These are phyloP conservation scores for Lingula anatina DNA, from an alignment of 2,888 invertebrate genomes.

Conservation along the genomic window DNA sequence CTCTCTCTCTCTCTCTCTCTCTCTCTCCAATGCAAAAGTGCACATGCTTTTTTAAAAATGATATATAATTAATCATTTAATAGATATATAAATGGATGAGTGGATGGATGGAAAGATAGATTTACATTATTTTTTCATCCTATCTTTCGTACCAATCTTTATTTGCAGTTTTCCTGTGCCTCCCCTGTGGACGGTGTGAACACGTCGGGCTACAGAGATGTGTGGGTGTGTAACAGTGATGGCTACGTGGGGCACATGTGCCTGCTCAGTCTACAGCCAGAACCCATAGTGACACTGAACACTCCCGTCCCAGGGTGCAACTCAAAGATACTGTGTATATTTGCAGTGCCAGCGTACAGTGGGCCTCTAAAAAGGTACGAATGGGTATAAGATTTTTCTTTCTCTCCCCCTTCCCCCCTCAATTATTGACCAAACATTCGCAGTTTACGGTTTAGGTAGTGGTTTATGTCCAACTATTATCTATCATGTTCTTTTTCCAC, in stretches of 20 bases:
- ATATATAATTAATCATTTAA: too few relatives aligned
- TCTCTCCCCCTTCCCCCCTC: too few relatives aligned
- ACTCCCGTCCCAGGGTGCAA: slow-evolving; percentile 84
- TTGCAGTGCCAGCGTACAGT: slow-evolving; percentile 72
- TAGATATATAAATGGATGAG: too few relatives aligned
- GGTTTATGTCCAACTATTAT: too few relatives aligned
- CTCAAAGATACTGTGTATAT: slow-evolving; percentile 86
- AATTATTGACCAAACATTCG: too few relatives aligned
- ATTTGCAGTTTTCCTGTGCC: slow-evolving; percentile 48
- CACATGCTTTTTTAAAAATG: too few relatives aligned
- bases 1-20: too few relatives aligned
- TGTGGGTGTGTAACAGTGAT: slow-evolving; percentile 97
- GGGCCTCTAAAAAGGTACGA: slow-evolving; percentile 40
- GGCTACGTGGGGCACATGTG: slow-evolving; percentile 95
- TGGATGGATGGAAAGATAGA: too few relatives aligned
- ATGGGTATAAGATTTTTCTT: too few relatives aligned
- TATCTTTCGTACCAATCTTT: not conserved
- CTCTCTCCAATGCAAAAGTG: too few relatives aligned
- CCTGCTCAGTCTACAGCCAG: slow-evolving; percentile 80
- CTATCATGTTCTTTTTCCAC: too few relatives aligned
- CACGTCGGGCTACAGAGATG: slow-evolving; percentile 59
- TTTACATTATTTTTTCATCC: slow-evolving; percentile 1
- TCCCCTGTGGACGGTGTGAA: slow-evolving; percentile 46
- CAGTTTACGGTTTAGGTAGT: too few relatives aligned
- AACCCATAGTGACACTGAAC: slow-evolving; percentile 90